Evolutionary conservation across 2,113 vertebrate species (phyloP), one percentile per base, ranked within the genome.

Genomic region (Galbula dea): DNA sequence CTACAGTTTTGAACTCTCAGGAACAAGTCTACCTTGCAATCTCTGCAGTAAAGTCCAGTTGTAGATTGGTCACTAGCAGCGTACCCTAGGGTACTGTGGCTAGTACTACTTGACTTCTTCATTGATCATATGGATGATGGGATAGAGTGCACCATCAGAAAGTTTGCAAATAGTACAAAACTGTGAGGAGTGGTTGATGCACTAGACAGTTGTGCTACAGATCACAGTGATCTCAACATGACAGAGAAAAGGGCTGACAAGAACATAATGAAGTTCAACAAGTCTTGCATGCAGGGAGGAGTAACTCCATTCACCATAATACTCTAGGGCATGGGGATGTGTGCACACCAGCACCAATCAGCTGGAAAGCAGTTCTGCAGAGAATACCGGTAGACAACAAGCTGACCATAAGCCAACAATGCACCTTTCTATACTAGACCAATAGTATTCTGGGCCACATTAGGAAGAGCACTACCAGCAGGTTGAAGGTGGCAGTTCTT

Each of bases 271-370:
- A 79, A 61, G 36, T n/a, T 75, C 48, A 75, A 29, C 7, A 41
- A 58, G 59, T 37, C 12, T 54, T 77, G 9, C 27, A 2, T 4
- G 6, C 3, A 4, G 24, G 11, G 15, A 77, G 20, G 43, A 59
- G 36, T 74, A 73, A 73, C 24, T 4, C 15, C 18, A 5, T 5
- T 10, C 45, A 46, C 24, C 6, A 5, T 23, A 18, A n/a, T 7
- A 11, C 26, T 46, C 5, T 58, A 4, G 18, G 2, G 52, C 20
- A 3, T 30, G 29, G 37, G 3, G 5, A 3, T 5, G 1, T 4
- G 4, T 11, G 20, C 1, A 1, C 18, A 46, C 15, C 11, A 17
- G 17, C 18, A 13, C 9, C 9, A 15, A 4, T 12, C 23, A 63
- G 19, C 41, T 52, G n/a, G 69, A 57, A 57, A 55, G 16, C 36